phyloP scores from a whole-genome alignment of 2,888 invertebrate species.

The Dynastes maya region DNA sequence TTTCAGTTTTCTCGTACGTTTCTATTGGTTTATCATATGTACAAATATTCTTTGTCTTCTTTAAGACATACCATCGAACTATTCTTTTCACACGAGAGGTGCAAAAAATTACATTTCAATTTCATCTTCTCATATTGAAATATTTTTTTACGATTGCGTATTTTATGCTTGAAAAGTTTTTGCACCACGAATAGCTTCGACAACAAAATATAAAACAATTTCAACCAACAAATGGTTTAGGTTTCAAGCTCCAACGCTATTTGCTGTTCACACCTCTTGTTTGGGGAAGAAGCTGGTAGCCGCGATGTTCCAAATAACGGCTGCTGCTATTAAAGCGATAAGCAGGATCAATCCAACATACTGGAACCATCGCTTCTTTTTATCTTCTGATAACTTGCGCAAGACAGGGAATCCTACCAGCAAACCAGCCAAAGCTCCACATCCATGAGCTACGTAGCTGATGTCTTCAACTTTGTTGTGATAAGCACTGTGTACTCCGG shows the following conservation, averaged over 20 bases:
- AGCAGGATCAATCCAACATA: conserved; percentile 11
- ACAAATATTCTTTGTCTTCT: no score
- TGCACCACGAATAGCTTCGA: no score
- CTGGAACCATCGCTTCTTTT: conserved; percentile 35
- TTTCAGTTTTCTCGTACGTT: background rate
- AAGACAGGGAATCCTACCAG: conserved; percentile 72
- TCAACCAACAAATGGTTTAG: background rate
- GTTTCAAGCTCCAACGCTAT: background rate
- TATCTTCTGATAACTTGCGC: conserved; percentile 26
- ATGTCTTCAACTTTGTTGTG: conserved; percentile 82
- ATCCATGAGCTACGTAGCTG: conserved; percentile 95
- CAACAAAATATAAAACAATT: no score
- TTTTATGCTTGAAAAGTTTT: no score
- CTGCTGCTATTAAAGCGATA: conserved; percentile 65
- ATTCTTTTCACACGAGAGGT: no score
- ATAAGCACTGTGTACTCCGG: conserved; percentile 92
- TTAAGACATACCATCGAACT: no score
- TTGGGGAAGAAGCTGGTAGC: conserved; percentile 66
- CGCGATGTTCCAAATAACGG: conserved; percentile 73
- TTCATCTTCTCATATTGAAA: no score
- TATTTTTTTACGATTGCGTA: no score
- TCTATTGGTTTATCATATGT: background rate
- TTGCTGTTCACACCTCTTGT: conserved; percentile 45
- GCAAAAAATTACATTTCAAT: no score
- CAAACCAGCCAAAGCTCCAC: conserved; percentile 90